These are phyloP conservation scores for Tretioscincus oriximinensis DNA, from an alignment of 2,113 vertebrate genomes.

Conservation along the genomic window DNA sequence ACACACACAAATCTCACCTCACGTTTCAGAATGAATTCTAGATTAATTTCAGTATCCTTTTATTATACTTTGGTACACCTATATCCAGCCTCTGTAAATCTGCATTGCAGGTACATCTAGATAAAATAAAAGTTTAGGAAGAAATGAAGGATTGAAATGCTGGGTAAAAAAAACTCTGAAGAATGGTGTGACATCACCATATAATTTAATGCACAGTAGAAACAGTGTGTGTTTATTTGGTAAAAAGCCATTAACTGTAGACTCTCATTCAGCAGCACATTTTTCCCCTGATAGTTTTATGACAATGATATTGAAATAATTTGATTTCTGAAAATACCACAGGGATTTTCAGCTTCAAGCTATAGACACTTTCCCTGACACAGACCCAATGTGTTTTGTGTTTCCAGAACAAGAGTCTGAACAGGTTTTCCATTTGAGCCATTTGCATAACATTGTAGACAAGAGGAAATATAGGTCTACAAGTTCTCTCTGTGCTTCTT, in stretches of 20 bases:
- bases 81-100: too few relatives aligned
- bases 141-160: too few relatives aligned
- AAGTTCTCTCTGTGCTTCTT: neutral
- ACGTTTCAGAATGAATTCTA: too few relatives aligned
- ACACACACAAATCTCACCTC: too few relatives aligned
- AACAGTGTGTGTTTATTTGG: neutral
- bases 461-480: neutral
- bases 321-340: neutral
- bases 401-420: slow-evolving; percentile 22
- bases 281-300: slow-evolving; percentile 23
- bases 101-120: too few relatives aligned
- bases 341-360: neutral
- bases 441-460: neutral
- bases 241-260: neutral
- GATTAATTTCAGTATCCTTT: too few relatives aligned
- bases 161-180: too few relatives aligned
- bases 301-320: slow-evolving; percentile 28
- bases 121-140: too few relatives aligned
- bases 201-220: neutral
- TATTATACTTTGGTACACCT: too few relatives aligned
- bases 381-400: neutral
- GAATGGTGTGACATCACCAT: neutral
- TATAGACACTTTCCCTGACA: slow-evolving; percentile 1
- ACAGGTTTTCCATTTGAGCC: neutral
- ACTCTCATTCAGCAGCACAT: slow-evolving; percentile 35